phyloP scores from a whole-genome alignment of 2,888 invertebrate species.

The Galerucella nymphaeae region DNA sequence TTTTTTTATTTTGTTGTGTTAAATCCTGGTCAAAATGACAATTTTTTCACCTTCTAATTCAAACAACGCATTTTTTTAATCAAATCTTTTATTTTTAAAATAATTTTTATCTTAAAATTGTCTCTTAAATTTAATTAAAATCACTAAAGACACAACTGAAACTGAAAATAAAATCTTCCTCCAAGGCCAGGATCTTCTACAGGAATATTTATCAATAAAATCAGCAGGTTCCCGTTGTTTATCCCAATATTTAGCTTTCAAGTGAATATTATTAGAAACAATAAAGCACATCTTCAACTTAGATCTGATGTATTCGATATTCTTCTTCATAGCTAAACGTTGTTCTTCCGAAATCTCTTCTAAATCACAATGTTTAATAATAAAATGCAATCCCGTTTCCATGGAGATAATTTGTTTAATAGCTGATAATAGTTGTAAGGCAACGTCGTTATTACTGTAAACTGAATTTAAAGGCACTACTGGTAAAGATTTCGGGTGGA shows the following conservation, averaged over 20 bases:
- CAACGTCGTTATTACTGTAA: slow-evolving; percentile 68
- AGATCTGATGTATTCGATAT: slow-evolving; percentile 36
- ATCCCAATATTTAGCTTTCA: slow-evolving; percentile 64
- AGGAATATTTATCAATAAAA: slow-evolving; percentile 61
- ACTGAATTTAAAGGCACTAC: slow-evolving; percentile 59
- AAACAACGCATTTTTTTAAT: no score
- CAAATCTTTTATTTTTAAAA: no score
- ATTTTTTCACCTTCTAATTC: no score
- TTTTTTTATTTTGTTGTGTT: no score
- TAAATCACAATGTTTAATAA: slow-evolving; percentile 63
- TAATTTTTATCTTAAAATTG: no score
- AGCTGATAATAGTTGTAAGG: slow-evolving; percentile 68
- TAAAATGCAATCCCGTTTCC: slow-evolving; percentile 69
- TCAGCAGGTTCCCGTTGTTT: slow-evolving; percentile 66
- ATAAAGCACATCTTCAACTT: slow-evolving; percentile 37
- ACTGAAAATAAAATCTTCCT: slow-evolving; percentile 47
- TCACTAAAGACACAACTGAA: slow-evolving; percentile 37
- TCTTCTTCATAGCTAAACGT: slow-evolving; percentile 34
- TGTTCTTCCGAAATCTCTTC: slow-evolving; percentile 45
- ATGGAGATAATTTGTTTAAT: slow-evolving; percentile 71
- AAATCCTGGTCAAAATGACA: no score
- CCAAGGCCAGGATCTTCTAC: slow-evolving; percentile 47
- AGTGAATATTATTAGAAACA: slow-evolving; percentile 36
- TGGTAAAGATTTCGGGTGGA: slow-evolving; percentile 66
- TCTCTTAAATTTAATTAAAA: slow-evolving; percentile 30